Evolutionary conservation across 1,140 invertebrate species (phyloP).

Genomic region (Stratiolaelaps scimitus): DNA sequence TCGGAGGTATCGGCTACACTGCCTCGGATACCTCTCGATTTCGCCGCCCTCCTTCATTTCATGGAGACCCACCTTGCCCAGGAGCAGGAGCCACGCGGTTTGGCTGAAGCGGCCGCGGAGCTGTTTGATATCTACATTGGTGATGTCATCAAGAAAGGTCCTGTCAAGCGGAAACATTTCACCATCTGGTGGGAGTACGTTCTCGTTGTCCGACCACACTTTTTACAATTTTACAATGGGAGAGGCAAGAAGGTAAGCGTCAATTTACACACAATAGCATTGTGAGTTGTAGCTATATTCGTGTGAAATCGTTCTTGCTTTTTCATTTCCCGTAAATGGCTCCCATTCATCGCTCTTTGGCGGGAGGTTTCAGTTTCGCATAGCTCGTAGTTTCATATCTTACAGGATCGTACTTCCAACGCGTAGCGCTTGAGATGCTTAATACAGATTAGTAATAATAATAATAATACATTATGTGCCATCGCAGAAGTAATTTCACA

Average conservation of each 20-base stretch:
- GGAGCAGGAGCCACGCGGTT: background rate
- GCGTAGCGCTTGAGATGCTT: too few relatives aligned
- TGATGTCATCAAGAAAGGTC: conserved; percentile 21
- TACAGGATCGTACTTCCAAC: too few relatives aligned
- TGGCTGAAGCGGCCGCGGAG: conserved; percentile 14
- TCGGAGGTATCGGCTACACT: background rate
- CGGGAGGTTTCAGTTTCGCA: too few relatives aligned
- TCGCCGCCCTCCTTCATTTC: background rate
- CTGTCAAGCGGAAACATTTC: background rate
- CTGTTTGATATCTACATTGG: conserved; percentile 18
- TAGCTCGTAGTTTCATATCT: too few relatives aligned
- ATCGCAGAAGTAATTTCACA: too few relatives aligned
- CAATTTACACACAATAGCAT: too few relatives aligned
- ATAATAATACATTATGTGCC: background rate
- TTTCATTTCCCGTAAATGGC: too few relatives aligned
- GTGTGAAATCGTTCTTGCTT: too few relatives aligned
- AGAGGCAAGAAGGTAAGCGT: conserved; percentile 15
- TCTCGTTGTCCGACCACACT: conserved; percentile 11
- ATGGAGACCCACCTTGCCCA: background rate
- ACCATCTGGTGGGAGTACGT: conserved; percentile 11
- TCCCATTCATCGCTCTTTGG: too few relatives aligned
- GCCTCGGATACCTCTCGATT: background rate
- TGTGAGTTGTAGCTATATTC: too few relatives aligned
- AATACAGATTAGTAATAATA: background rate
- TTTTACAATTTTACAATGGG: conserved; percentile 15